These are phyloP conservation scores for Brachionus asplanchnoidis DNA, from an alignment of 1,140 invertebrate species.

Conservation along the genomic window DNA sequence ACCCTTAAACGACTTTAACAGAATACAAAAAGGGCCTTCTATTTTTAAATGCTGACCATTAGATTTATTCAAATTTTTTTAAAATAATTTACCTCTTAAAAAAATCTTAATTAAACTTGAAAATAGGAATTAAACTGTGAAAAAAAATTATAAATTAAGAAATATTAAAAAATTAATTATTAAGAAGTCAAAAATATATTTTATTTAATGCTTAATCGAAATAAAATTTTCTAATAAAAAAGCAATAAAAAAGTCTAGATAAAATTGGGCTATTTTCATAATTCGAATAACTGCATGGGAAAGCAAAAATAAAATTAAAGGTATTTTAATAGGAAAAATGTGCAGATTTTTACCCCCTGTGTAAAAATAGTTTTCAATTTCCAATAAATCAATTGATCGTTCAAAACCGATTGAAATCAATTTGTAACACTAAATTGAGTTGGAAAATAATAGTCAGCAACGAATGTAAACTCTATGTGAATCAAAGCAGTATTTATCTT, in stretches of 20 bases:
- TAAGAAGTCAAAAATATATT: neutral
- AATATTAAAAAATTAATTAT: neutral
- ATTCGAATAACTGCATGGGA: neutral
- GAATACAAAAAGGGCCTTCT: too few relatives aligned
- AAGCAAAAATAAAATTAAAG: neutral
- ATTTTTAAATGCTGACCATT: too few relatives aligned
- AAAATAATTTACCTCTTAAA: too few relatives aligned
- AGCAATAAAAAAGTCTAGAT: neutral
- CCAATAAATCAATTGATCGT: neutral
- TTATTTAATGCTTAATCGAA: neutral
- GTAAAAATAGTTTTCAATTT: neutral
- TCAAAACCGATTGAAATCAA: neutral
- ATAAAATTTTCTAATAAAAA: neutral
- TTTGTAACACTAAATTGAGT: constrained; percentile 16
- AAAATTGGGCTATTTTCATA: neutral
- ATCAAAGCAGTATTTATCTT: constrained; percentile 19
- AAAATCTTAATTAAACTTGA: too few relatives aligned
- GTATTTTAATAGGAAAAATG: neutral
- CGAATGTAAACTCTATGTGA: neutral
- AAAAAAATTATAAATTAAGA: too few relatives aligned
- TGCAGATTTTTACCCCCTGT: neutral
- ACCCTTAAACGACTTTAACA: too few relatives aligned
- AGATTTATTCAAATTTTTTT: too few relatives aligned
- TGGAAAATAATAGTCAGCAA: neutral
- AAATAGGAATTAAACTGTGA: too few relatives aligned